Base-by-base conservation (phyloP, 2,797 vertebrate species). In the Sandelia bainsii region DNA sequence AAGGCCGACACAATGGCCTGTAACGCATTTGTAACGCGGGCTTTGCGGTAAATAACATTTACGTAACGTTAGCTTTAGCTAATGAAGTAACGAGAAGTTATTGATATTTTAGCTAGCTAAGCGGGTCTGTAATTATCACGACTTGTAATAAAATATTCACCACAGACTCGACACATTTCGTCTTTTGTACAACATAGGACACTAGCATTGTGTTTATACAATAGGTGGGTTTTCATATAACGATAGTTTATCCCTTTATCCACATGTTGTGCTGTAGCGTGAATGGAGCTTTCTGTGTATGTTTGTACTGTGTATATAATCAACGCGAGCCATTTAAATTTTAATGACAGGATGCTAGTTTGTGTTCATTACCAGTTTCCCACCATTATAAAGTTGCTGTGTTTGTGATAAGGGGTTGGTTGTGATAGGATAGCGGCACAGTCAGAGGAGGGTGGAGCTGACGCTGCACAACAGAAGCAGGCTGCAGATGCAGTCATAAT, bases 271-370 rank as follows among this genome's bases (percentile, higher is more conserved):
- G 44, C 49, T 14, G 39, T 60, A 3, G 40, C 5, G 42, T 44
- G 2, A 65, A 78, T 56, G 6, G 12, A 6, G 29, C 6, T 58
- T 25, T 32, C 23, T 61, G 62, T 72, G 76, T 70, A 23, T 61
- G n/a, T 51, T 63, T 27, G 3, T 14, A 17, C 40, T 81, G 87
- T 77, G 69, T 85, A 76, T 83, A 20, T 84, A 72, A 88, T 89
- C 82, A 77, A 59, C 60, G 0, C n/a, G 4, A 80, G 42, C 48
- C 60, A 42, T 84, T 87, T 37, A 53, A 19, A 27, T 25, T 39
- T 17, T 81, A 79, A 87, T 81, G 48, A 83, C 72, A 76, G 75
- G 81, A 56, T 79, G 20, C 8, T 25, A 29, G 32, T 51, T 53
- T 32, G 49, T 50, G 67, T 62, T 57, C 13, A 34, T 17, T 54